Evolutionary conservation across 2,888 invertebrate species (phyloP), one percentile per base, ranked within the genome.

Genomic region (Drosophila demipolita): DNA sequence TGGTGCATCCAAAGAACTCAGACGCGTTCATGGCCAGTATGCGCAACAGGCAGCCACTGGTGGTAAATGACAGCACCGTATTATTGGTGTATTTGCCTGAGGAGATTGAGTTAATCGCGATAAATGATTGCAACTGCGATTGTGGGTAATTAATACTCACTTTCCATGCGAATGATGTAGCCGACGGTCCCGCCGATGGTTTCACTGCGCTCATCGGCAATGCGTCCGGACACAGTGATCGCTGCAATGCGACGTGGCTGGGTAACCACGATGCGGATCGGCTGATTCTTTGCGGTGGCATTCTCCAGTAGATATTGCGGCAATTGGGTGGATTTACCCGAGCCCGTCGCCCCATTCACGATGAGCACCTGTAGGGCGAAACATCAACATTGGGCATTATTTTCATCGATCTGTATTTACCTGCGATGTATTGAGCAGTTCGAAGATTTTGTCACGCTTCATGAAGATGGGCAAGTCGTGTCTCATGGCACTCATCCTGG

Each of bases 311-410:
- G 95, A 88, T 96, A 97, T 91, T 99, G 99, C 0, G 99, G 99
- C 48, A 99, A 95, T 94, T 99, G 99, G 0, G 99, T 99, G 0
- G 98, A 98, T 94, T 99, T 99, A 1, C 99, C 99, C 63, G 97
- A 97, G 0, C 98, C 99, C 0, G 99, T 98, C 82, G 98, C 97
- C 0, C 97, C 97, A 6, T 95, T 95, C 29, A 98, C 95, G 78
- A 97, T 95, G 29, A 96, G 92, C n/a, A 96, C 95, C 94, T 96
- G 95, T 2, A 40, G 7, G 9, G n/a, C 23, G 15, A 45, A 23
- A 45, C 8, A 23, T 45, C 4, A 15, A 8, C 8, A 45, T 23
- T 23, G 23, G 45, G 1, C 8, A 15, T 45, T 1, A 45, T 23
- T 45, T 45, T 23, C 20, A 15, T 15, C 15, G 8, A 8, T 8